These are phyloP conservation scores for Iphiclides podalirius DNA, from an alignment of 2,888 invertebrate genomes.

Conservation along the genomic window DNA sequence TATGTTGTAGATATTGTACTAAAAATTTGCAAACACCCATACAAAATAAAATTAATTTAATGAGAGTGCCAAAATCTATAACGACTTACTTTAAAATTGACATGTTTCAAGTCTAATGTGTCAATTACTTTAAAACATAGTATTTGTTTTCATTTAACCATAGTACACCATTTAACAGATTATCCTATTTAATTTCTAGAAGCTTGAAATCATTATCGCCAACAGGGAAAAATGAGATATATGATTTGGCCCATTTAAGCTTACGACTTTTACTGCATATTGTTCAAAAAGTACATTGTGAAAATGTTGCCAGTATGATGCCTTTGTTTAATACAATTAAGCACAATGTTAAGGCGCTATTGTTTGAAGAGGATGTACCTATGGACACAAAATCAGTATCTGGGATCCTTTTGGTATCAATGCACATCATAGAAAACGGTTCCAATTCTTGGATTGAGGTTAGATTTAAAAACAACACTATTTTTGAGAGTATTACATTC, in stretches of 20 bases:
- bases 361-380: conserved; percentile 74
- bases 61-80: too few species aligned
- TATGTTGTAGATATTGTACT: too few species aligned
- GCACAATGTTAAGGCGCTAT: conserved; percentile 41
- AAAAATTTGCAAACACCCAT: too few species aligned
- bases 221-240: conserved; percentile 61
- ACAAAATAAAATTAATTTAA: too few species aligned
- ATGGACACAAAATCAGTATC: conserved; percentile 84
- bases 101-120: too few species aligned
- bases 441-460: conserved; percentile 53
- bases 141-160: too few species aligned
- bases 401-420: conserved; percentile 77
- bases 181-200: too few species aligned
- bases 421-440: conserved; percentile 58
- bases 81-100: too few species aligned
- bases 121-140: too few species aligned
- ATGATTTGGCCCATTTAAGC: conserved; percentile 47
- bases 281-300: conserved; percentile 44
- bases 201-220: conserved; percentile 43
- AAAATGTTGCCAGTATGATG: conserved; percentile 32
- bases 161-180: too few species aligned
- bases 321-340: conserved; percentile 37
- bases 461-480: conserved; percentile 38
- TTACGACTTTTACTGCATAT: conserved; percentile 52
- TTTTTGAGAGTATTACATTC: too few species aligned